Base-by-base conservation (phyloP, 2,113 vertebrate species). In the Synodontis membranacea region DNA sequence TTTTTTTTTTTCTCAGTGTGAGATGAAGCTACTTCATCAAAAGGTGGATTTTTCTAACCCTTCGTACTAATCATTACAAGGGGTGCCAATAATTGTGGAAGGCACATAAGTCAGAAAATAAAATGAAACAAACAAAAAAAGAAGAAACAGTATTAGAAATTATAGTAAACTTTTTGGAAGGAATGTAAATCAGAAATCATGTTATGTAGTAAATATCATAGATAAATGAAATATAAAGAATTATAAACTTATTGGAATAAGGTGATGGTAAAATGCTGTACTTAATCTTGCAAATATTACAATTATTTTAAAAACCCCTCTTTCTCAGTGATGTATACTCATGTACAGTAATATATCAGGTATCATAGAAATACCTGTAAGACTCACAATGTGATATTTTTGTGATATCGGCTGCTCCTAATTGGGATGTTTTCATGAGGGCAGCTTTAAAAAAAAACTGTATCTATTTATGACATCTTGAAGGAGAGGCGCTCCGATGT, bases 361-460 rank as follows among this genome's bases (percentile, higher is more conserved):
- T 11, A 12, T 28, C 58, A n/a, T 10, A 58, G 56, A 58, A 25
- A 58, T 11, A 4, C 11, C 60, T 62, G 9, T 19, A 1, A 19
- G 31, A 37, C 37, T 39, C 5, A 5, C 0, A 1, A 25, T 11
- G 5, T 28, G 42, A 46, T 44, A 44, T 75, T 75, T 11, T 14
- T 14, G 10, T 28, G 5, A 76, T 17, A 48, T 76, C 28, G 28
- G 12, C 28, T 0, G 75, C 46, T 34, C 46, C 75, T 31, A 34
- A 78, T 78, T 78, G 52, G 8, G 87, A 93, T 72, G 90, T 91
- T 93, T 86, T 92, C 68, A 42, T 21, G 31, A 87, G 86, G 86
- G 74, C 68, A 83, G 82, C 87, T 89, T 82, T 91, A 72, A 84
- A 87, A 39, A 1, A 28, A 3, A 88, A 83, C 87, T 88, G 86